Base-by-base conservation (phyloP, 2,888 invertebrate species). In the Monoplex corrugatus region DNA sequence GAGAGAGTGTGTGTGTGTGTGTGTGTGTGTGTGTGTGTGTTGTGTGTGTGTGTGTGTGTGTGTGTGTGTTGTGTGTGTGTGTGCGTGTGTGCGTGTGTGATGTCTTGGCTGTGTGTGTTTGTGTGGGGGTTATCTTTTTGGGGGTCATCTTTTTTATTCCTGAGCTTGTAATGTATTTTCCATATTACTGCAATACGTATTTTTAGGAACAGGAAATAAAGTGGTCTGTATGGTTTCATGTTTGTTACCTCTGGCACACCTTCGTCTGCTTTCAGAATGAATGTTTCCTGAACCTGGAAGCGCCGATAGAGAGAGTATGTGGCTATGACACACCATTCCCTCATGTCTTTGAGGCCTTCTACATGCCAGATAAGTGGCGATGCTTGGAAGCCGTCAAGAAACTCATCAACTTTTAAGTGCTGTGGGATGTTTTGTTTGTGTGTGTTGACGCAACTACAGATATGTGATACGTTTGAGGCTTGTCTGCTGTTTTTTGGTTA, bases 321-420 rank as follows among this genome's bases (percentile, higher is more conserved):
- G 99, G 99, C 23, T 99, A 98, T 97, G 99, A 99, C 97, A 98
- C 99, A 2, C 99, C 99, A 23, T 99, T 99, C 96, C 98, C 99
- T 8, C 98, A 98, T 96, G 97, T 99, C 85, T 99, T 98, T 96
- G 99, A 99, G 96, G 98, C 98, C 0, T 98, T 99, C 96, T 99
- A 99, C 96, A 96, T 99, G 92, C 99, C 99, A 0, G 98, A 98
- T 96, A 98, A 98, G 96, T 98, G 98, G 98, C 97, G 99, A 87
- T 99, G 99, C 95, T 97, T 98, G 90, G 97, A 98, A 89, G 98
- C 98, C 0, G 97, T 99, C 80, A 97, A 97, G 91, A 97, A 97
- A 89, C 96, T 98, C 0, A 95, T 98, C 0, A 97, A 98, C 91
- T 99, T 57, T 23, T 84, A 43, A 82, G 44, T 10, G 6, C 28